Conservation (phyloP, 2,113 vertebrate species). For the Clarias macrocephalus region DNA sequence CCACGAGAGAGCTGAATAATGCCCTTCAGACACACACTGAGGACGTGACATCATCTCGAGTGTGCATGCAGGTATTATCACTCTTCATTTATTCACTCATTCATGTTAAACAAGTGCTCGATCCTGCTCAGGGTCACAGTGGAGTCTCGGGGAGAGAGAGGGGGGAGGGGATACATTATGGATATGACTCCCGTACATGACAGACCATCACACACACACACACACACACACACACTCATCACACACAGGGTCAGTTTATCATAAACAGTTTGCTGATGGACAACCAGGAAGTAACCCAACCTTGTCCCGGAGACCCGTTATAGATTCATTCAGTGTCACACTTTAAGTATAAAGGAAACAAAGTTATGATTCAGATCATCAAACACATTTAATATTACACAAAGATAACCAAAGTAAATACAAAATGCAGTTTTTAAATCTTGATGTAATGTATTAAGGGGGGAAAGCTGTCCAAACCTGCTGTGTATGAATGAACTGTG, state of each 20-base stretch:
- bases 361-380: not conserved
- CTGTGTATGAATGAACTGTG: no score
- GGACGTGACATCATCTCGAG: not conserved
- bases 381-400: no score
- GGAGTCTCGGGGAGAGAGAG: not conserved
- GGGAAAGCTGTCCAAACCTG: no score
- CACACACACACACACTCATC: no score
- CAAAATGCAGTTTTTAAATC: no score
- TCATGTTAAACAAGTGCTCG: not conserved
- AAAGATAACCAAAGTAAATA: no score
- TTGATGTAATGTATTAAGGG: no score
- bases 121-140: not conserved
- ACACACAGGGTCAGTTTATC: not conserved
- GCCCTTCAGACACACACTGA: not conserved
- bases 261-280: not conserved
- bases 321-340: not conserved
- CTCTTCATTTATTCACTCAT: not conserved
- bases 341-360: not conserved
- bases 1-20: not conserved
- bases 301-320: not conserved
- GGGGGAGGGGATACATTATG: not conserved
- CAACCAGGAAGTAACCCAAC: not conserved
- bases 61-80: not conserved
- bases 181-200: not conserved
- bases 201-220: not conserved